Percentiles rank a stretch among this genome's conserved stretches.
Conservation (phyloP, 2,888 invertebrate genomes). For the Girardia tigrina region DNA sequence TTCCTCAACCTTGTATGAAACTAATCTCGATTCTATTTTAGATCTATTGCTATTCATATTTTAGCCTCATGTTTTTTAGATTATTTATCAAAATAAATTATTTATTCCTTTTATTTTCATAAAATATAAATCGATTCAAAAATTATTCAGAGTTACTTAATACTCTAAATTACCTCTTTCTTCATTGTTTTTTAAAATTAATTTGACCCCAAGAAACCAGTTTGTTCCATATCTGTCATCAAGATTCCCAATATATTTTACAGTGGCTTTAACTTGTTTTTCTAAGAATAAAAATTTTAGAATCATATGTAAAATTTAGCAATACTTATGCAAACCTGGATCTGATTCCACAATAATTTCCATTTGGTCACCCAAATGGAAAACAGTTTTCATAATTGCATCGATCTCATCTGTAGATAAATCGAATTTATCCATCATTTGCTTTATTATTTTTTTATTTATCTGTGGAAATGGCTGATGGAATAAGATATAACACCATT, state of each 20-base stretch:
- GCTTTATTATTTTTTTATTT: neutral
- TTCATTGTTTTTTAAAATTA: neutral
- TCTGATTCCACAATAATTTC: neutral
- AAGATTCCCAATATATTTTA: conserved; percentile 2
- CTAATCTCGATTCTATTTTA: no score
- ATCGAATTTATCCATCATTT: conserved; percentile 6
- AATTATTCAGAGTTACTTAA: no score
- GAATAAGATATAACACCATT: neutral
- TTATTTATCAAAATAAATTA: no score
- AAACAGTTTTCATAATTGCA: neutral
- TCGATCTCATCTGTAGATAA: neutral
- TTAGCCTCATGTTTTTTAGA: no score
- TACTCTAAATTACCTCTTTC: neutral
- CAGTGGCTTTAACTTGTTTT: neutral
- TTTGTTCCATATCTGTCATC: neutral
- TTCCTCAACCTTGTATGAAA: no score
- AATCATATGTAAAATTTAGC: neutral
- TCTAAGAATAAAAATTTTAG: neutral
- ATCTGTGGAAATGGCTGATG: neutral
- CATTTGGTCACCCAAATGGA: neutral
- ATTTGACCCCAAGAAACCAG: neutral
- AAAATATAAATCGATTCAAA: no score
- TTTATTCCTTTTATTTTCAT: no score
- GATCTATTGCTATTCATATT: no score
- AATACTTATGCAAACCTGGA: neutral